Evolutionary conservation across 1,140 invertebrate genomes (phyloP), one percentile per base, ranked within the genome.

Genomic region (Daktulosphaira vitifoliae): DNA sequence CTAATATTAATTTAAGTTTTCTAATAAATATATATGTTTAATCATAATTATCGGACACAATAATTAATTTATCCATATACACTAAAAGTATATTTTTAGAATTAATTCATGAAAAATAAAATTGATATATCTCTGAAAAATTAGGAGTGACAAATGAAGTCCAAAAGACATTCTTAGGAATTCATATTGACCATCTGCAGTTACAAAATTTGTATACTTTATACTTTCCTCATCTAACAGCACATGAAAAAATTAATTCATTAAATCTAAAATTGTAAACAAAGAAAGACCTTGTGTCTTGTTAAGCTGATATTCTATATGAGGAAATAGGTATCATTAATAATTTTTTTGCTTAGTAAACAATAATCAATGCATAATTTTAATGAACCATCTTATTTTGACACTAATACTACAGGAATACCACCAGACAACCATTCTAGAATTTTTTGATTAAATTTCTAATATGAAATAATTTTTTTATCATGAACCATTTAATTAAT

Each of bases 161-260:
- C 79, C 78, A 69, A 79, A 79, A 18, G 77, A 73, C 70, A 79
- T 73, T 22, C 64, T 44, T 2, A 71, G 66, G 62, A 71, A 77
- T 69, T 79, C 71, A 54, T 69, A 80, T 26, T 73, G 71, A 5
- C 76, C 76, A 39, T 74, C 69, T 6, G 72, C 71, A 2, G 75
- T 75, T 22, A 74, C 68, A 68, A 79, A 78, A 3, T 74, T 74
- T 13, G 78, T 80, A 53, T 75, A 75, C 18, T 75, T 53, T 22
- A 71, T 74, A 25, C 74, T 74, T 2, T 73, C 67, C 46, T 64
- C 56, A 13, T 3, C 29, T 4, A 77, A 9, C 2, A 15, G 52
- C 3, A 54, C 9, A 18, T 54, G 52, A 53, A 13, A 29, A 16
- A 26, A 53, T 3, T 25, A 22, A 3, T 25, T 7, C 16, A 5